Base-by-base conservation (phyloP, 2,888 invertebrate species). In the Andrena hattorfiana region DNA sequence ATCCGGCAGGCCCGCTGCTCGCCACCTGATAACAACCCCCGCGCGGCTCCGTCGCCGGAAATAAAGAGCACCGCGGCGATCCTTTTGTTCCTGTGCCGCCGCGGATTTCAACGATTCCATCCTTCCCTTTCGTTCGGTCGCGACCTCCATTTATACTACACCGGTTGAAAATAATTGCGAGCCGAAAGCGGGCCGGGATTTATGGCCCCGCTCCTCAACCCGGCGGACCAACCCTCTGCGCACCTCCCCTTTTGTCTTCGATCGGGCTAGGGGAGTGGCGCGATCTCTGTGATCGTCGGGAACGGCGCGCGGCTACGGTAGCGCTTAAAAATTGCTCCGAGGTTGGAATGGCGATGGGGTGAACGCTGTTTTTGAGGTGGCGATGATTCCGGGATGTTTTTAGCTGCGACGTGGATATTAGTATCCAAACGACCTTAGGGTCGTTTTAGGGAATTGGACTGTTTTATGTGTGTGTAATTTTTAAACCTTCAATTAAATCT, bases 141-240 rank as follows among this genome's bases (percentile, higher is more conserved):
- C 82, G 77, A 77, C 84, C 77, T 73, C 82, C 77, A 76, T 86
- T 86, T 82, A 77, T 68, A 73, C 64, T 49, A 51, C 74, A 59
- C 63, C 60, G 66, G 72, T 60, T 66, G 69, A 83, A 84, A 86
- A 86, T 82, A 86, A 86, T 86, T 81, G 77, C 81, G 75, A 75
- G 56, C 54, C 84, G 67, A 67, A 80, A 77, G 67, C 69, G 60
- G 42, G 71, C 68, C 13, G 42, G 56, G 86, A 85, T 85, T 78
- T 64, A 66, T 64, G 35, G 64, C 48, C 68, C 42, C 13, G 30
- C 35, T 54, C 16, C 42, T 54, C 32, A 56, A 63, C 59, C 54
- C 70, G 64, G 28, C 71, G 7, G 5, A 4, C 42, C 42, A 28
- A 35, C 59, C 49, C n/a, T 8, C n/a, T 7, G 30, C 42, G 42